These are phyloP conservation scores for Forbesichthys agassizii DNA, from an alignment of 2,113 vertebrate species.

Conservation along the genomic window DNA sequence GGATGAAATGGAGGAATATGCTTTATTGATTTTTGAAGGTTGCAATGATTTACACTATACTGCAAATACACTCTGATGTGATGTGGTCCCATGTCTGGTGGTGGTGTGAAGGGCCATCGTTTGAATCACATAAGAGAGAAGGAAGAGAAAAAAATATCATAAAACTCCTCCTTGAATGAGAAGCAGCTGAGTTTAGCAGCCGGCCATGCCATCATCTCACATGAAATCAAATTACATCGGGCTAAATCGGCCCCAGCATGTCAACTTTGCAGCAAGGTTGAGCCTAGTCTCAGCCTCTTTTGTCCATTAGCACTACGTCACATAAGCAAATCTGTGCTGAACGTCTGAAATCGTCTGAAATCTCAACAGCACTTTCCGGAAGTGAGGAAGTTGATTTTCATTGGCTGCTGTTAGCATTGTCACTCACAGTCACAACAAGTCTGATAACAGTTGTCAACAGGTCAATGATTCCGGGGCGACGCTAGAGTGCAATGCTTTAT, in stretches of 20 bases:
- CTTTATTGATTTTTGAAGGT: neutral
- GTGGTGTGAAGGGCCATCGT: constrained; percentile 46
- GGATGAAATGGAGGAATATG: neutral
- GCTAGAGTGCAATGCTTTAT: too few species aligned
- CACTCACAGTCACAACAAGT: too few species aligned
- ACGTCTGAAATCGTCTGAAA: too few species aligned
- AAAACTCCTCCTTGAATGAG: constrained; percentile 24
- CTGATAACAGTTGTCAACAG: too few species aligned
- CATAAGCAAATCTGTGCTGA: too few species aligned
- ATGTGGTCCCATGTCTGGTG: constrained; percentile 42
- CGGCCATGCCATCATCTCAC: constrained; percentile 58
- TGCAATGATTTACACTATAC: neutral
- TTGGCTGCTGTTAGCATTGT: too few species aligned
- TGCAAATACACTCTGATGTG: constrained; percentile 36
- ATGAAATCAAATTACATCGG: constrained; percentile 69
- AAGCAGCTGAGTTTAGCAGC: constrained; percentile 52
- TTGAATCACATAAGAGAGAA: constrained; percentile 42
- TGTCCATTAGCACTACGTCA: too few species aligned
- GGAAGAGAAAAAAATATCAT: constrained; percentile 17
- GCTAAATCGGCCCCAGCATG: constrained; percentile 60
- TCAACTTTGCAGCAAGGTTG: constrained; percentile 54
- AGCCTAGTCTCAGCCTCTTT: too few species aligned
- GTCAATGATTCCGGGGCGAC: too few species aligned
- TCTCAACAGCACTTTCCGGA: too few species aligned
- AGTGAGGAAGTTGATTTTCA: too few species aligned